phyloP scores from a whole-genome alignment of 2,888 invertebrate species.

The Mesorhabditis belari region DNA sequence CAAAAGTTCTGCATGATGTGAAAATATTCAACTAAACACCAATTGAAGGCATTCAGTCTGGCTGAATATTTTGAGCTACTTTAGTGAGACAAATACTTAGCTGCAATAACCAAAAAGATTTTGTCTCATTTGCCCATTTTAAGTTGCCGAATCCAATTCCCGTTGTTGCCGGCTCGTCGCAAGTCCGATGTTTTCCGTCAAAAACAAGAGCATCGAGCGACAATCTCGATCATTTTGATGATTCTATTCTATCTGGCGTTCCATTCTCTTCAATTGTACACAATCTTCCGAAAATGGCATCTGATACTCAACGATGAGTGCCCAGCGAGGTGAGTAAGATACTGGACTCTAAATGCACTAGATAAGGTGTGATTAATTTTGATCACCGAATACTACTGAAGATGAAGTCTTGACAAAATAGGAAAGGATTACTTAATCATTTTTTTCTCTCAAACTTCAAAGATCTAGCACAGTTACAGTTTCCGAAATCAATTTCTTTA shows the following conservation, averaged over 20 bases:
- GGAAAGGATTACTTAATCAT: too few species aligned
- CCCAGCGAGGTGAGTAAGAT: constrained; percentile 42
- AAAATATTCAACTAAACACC: too few species aligned
- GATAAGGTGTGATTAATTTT: background rate
- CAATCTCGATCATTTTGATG: constrained; percentile 46
- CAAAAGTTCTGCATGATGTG: too few species aligned
- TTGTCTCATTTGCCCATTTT: constrained; percentile 1
- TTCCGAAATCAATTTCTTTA: too few species aligned
- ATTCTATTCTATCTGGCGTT: constrained; percentile 49
- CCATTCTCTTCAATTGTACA: constrained; percentile 44
- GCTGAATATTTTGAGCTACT: too few species aligned
- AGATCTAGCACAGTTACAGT: too few species aligned
- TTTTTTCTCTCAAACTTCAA: too few species aligned
- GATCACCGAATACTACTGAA: too few species aligned
- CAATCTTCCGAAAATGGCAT: constrained; percentile 48
- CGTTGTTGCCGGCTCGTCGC: constrained; percentile 12
- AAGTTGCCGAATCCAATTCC: background rate
- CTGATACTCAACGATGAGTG: constrained; percentile 42
- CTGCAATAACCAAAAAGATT: constrained; percentile 1
- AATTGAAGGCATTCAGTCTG: too few species aligned
- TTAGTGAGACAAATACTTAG: constrained; percentile 2
- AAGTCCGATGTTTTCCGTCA: constrained; percentile 40
- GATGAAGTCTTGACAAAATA: too few species aligned
- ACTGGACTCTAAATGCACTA: background rate
- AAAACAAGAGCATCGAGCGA: constrained; percentile 43